Evolutionary conservation across 2,797 vertebrate species (phyloP), one percentile per base, ranked within the genome.

Genomic region (Lindbergichthys nudifrons): DNA sequence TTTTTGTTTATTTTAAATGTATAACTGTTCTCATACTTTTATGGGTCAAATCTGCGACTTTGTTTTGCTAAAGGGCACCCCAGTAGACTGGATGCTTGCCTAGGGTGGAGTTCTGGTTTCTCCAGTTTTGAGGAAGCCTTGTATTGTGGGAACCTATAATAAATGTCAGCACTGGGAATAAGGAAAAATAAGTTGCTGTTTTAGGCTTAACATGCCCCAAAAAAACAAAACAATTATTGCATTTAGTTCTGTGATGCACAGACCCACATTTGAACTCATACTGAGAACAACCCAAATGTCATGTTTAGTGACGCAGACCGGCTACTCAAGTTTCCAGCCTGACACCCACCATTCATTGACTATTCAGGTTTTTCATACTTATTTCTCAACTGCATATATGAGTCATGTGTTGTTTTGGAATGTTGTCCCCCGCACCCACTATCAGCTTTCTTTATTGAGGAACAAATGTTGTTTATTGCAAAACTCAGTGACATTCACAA

Each of bases 381-480:
- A 83, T 86, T 79, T 88, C 85, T 73, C 77, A 73, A 62, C 69
- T 70, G 18, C 48, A 48, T 5, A 48, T 5, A 59, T 93, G 82
- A 92, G 57, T 92, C 87, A 92, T 51, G 23, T 43, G 14, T 66
- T 88, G 77, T 86, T 76, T 79, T 80, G 32, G 19, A 15, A 62
- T 79, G 77, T 42, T 72, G 65, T 85, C 77, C 57, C 48, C 52
- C 67, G 32, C 86, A 48, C 81, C 39, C 80, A 73, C 71, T 50
- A 60, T 83, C 68, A 0, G n/a, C 9, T 80, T 77, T 45, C 58
- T 59, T 18, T 59, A 19, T 13, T 52, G 53, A 36, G 73, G 75
- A 79, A 81, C 58, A 5, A 23, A 47, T 11, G 4, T 6, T 8
- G 63, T 75, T 70, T 72, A 73, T 53, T 41, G 69, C 47, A 53